phyloP scores from a whole-genome alignment of 2,797 vertebrate genomes.

The Enteromius unitaeniatus region DNA sequence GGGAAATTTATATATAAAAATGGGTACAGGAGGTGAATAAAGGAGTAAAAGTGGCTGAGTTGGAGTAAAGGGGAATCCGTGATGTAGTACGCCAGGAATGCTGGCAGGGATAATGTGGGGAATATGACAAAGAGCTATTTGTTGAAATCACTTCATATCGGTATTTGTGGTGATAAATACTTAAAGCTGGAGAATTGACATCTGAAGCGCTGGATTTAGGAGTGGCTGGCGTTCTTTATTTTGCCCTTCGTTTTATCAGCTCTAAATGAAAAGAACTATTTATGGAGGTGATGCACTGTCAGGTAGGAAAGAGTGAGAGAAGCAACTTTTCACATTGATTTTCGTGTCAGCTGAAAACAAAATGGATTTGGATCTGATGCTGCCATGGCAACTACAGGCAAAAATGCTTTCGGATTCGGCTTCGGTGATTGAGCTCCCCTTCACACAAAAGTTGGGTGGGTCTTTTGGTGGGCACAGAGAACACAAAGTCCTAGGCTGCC shows the following conservation, averaged over 20 bases:
- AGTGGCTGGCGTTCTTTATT: conserved; percentile 6
- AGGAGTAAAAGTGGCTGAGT: not conserved
- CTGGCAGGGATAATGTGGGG: conserved; percentile 16
- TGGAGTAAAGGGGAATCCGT: conserved; percentile 26
- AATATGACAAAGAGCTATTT: conserved; percentile 15
- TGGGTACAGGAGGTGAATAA: not conserved
- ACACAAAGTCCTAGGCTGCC: not conserved
- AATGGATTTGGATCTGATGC: conserved; percentile 7
- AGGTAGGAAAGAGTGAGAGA: conserved; percentile 40
- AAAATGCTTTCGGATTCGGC: conserved; percentile 40
- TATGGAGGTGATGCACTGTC: conserved; percentile 52
- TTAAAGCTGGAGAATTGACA: not conserved
- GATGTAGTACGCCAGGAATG: not conserved
- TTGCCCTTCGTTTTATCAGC: conserved; percentile 27
- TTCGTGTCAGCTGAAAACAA: conserved; percentile 55
- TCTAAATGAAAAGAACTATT: conserved; percentile 50
- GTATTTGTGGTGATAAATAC: conserved; percentile 24
- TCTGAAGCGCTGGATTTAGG: conserved; percentile 29
- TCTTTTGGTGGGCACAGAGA: not conserved
- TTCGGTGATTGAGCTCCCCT: conserved; percentile 30
- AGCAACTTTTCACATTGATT: conserved; percentile 54
- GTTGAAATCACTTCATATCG: conserved; percentile 42
- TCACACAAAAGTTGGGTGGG: conserved; percentile 17
- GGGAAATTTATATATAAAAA: conserved; percentile 33
- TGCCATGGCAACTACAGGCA: conserved; percentile 50